phyloP scores from a whole-genome alignment of 2,797 vertebrate species.

The Steatocranus sp. region DNA sequence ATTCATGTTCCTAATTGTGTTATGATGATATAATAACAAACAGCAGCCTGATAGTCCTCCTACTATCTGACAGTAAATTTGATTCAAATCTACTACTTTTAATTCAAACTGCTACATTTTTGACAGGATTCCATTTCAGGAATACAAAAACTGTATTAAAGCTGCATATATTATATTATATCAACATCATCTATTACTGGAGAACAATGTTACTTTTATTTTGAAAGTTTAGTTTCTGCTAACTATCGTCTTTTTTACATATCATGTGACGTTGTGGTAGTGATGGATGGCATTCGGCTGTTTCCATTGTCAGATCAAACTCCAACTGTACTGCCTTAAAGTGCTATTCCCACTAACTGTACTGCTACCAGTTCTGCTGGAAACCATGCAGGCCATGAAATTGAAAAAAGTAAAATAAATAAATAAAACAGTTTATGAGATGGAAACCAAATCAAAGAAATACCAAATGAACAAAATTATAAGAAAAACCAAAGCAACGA shows the following conservation, averaged over 20 bases:
- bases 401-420: not conserved
- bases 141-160: not conserved
- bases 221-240: not conserved
- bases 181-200: not conserved
- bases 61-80: not conserved
- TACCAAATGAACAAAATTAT: not conserved
- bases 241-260: not conserved
- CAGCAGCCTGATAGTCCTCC: not conserved
- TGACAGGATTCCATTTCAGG: not conserved
- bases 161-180: not conserved
- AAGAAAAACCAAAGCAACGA: not conserved
- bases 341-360: not conserved
- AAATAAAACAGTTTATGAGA: not conserved
- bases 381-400: not conserved
- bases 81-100: not conserved
- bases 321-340: not conserved
- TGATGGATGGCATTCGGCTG: not conserved
- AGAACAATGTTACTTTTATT: not conserved
- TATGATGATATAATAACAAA: not conserved
- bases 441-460: not conserved
- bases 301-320: not conserved
- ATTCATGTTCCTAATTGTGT: not conserved
- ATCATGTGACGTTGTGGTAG: not conserved
- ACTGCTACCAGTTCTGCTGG: not conserved
- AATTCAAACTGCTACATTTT: not conserved